A percentile compares a stretch with the other conserved stretches of the same genome.
phyloP scores from a whole-genome alignment of 1,140 invertebrate species.

The Cydia pomonella region DNA sequence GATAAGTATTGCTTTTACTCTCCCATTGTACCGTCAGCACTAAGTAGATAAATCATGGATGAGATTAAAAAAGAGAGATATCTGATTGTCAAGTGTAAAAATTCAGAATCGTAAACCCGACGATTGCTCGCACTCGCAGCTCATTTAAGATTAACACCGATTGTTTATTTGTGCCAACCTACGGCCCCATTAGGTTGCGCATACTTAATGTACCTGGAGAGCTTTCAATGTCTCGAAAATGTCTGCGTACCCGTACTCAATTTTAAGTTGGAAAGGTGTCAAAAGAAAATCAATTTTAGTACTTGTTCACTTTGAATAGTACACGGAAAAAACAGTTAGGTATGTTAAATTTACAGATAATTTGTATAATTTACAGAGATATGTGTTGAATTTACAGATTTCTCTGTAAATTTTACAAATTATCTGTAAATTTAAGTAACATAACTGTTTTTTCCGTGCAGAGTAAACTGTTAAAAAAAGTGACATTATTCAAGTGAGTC shows the following conservation, averaged over 20 bases:
- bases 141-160: slow-evolving; percentile 8
- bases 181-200: slow-evolving; percentile 6
- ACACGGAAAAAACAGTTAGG: too few relatives aligned
- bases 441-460: too few relatives aligned
- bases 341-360: too few relatives aligned
- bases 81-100: not conserved
- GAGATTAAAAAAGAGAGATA: too few relatives aligned
- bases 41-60: too few relatives aligned
- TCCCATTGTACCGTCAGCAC: too few relatives aligned
- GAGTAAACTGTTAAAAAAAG: not conserved
- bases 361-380: too few relatives aligned
- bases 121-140: not conserved
- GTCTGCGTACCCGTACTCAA: not conserved
- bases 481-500: not conserved
- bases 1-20: too few relatives aligned
- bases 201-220: slow-evolving; percentile 8
- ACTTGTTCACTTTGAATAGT: too few relatives aligned
- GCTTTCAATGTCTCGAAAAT: not conserved
- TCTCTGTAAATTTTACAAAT: too few relatives aligned
- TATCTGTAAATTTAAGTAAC: too few relatives aligned
- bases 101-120: not conserved
- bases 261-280: not conserved
- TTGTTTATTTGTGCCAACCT: slow-evolving; percentile 3
- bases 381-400: too few relatives aligned
- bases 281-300: not conserved